Base-by-base conservation (phyloP, 2,113 vertebrate species). In the Pipa parva region DNA sequence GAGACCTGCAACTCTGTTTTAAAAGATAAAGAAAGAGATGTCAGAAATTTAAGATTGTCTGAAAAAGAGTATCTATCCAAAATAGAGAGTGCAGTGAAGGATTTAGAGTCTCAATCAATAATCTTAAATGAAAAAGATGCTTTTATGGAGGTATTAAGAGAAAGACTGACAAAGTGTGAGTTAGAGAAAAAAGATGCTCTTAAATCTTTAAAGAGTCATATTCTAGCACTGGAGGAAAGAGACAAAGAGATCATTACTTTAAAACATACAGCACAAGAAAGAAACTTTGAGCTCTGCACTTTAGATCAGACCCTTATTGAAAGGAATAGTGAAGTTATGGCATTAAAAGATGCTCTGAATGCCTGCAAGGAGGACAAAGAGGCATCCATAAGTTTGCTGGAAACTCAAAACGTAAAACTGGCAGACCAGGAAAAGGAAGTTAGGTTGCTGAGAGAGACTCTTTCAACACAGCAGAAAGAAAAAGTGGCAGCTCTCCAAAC, bases 161-260 rank as follows among this genome's bases (percentile, higher is more conserved):
- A 9, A 8, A 74, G 80, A 61, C 73, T 83, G 60, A 72, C 73
- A 50, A 75, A 81, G 55, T 69, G 79, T 25, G 62, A 77, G 68
- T 75, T 75, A 49, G 77, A 81, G 31, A 63, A 46, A 46, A 18
- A 39, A 9, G 24, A 21, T 20, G 13, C 33, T 59, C 21, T 80
- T 62, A 62, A 72, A 2, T 70, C 71, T 2, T 55, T 74, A 20
- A 76, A 78, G 18, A 66, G 67, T 63, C 51, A 78, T 55, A 63
- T 68, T 45, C 42, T 82, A 48, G 72, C 77, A 29, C 50, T 42
- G 6, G 17, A n/a, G 39, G 28, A 37, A 20, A 58, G 20, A 58
- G 55, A 58, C 17, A n/a, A 42, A 18, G 17, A 25, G 24, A 52
- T 52, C 22, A 52, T 10, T 3, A 12, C 7, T 17, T 26, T 17